Conservation (phyloP, 1,140 invertebrate species). For the Bombyx mori region ASM3026992v2 NC_085119.1:5582001-5582500, state of each 20-base stretch:
- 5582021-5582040: slow-evolving; percentile 31
- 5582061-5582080: slow-evolving; percentile 31
- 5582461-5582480: slow-evolving; percentile 6
- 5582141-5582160: too few species aligned
- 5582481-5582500: slow-evolving; percentile 17
- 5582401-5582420: slow-evolving; percentile 8
- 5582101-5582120: too few species aligned
- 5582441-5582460: neutral
- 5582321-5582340: neutral
- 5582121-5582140: too few species aligned
- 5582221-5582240: too few species aligned
- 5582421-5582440: neutral
- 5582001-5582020: slow-evolving; percentile 16
- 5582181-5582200: too few species aligned
- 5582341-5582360: slow-evolving; percentile 21
- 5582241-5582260: too few species aligned
- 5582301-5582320: too few species aligned
- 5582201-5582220: too few species aligned
- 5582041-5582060: slow-evolving; percentile 46
- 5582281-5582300: too few species aligned
- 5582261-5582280: too few species aligned
- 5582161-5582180: too few species aligned
- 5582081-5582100: too few species aligned
- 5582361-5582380: slow-evolving; percentile 34
- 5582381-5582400: slow-evolving; percentile 16